These are phyloP conservation scores for Dreissena polymorpha DNA, from an alignment of 1,140 invertebrate genomes.

Conservation along the genomic window DNA sequence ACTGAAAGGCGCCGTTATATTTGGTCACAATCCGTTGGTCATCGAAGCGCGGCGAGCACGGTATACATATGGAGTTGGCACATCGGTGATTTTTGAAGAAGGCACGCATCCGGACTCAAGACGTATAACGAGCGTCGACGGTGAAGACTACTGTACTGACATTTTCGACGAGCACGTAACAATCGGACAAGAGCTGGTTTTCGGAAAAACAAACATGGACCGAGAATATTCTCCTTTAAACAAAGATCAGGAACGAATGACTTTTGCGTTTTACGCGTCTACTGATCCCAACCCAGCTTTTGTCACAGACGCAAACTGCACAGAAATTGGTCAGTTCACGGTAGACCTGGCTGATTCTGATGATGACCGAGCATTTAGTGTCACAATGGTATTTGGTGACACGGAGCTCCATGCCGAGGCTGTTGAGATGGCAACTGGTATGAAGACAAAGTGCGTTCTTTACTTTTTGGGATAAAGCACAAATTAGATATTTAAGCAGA, in stretches of 20 bases:
- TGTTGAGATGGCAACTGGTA: slow-evolving; percentile 28
- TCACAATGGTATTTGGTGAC: slow-evolving; percentile 35
- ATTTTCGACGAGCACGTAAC: slow-evolving; percentile 43
- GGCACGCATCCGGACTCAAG: slow-evolving; percentile 10
- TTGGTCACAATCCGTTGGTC: slow-evolving; percentile 45
- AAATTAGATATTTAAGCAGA: no score
- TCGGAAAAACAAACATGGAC: slow-evolving; percentile 6
- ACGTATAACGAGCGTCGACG: slow-evolving; percentile 14
- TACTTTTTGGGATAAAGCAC: slow-evolving; percentile 18
- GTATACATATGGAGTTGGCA: slow-evolving; percentile 49
- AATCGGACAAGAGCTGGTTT: slow-evolving; percentile 30
- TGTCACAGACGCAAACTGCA: slow-evolving; percentile 28
- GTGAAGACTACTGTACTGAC: slow-evolving; percentile 23
- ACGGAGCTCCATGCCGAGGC: slow-evolving; percentile 41
- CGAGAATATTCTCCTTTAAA: slow-evolving; percentile 17
- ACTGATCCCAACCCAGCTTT: slow-evolving; percentile 8
- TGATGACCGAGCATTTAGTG: background rate
- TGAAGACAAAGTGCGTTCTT: background rate
- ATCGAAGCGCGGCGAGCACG: slow-evolving; percentile 26
- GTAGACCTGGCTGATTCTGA: slow-evolving; percentile 34
- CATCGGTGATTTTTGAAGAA: slow-evolving; percentile 23
- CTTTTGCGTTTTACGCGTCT: slow-evolving; percentile 26
- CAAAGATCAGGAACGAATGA: slow-evolving; percentile 5
- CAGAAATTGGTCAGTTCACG: slow-evolving; percentile 10
- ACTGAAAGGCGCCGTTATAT: slow-evolving; percentile 58